Base-by-base conservation (phyloP, 1,140 invertebrate genomes). In the Leptopilina boulardi region DNA sequence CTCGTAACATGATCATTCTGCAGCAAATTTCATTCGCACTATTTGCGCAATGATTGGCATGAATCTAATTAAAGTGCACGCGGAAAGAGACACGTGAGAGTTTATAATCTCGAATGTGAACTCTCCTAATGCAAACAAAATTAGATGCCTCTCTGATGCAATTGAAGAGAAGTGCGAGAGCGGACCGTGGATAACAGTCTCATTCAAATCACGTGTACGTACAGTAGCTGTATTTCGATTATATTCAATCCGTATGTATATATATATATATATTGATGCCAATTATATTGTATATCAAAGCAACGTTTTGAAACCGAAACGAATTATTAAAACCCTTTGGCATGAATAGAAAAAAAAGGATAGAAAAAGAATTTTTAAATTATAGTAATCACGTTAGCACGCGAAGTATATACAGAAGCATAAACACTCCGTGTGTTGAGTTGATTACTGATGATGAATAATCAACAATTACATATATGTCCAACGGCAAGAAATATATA, bases 11-110 rank as follows among this genome's bases (percentile, higher is more conserved):
- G 26, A 66, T 59, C 9, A 26, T 59, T 30, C 15, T 15, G 26
- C 23, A 66, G 23, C 26, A 3, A 83, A 85, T 83, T 80, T 85
- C 78, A 82, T 86, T 84, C 85, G 84, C 82, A 84, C 83, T 79
- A 83, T 85, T 86, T n/a, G n/a, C 86, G 83, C 76, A 74, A 74
- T 82, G 77, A 78, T 76, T 77, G 79, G 79, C 80, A 77, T 81
- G 80, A 82, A 80, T 83, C 84, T 87, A 86, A 87, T 87, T 87
- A 83, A 79, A 66, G 13, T 75, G 73, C n/a, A n/a, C n/a, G n/a
- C 71, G 79, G 82, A 81, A 83, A 81, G 79, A 23, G 71, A 47
- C 76, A 41, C 79, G 82, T 77, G 79, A 80, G 79, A 80, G 79
- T 82, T 82, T 82, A 21, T 82, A 21, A 42, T 74, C 19, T 72